phyloP scores from a whole-genome alignment of 2,113 vertebrate species.

The Todiramphus saurophagus region DNA sequence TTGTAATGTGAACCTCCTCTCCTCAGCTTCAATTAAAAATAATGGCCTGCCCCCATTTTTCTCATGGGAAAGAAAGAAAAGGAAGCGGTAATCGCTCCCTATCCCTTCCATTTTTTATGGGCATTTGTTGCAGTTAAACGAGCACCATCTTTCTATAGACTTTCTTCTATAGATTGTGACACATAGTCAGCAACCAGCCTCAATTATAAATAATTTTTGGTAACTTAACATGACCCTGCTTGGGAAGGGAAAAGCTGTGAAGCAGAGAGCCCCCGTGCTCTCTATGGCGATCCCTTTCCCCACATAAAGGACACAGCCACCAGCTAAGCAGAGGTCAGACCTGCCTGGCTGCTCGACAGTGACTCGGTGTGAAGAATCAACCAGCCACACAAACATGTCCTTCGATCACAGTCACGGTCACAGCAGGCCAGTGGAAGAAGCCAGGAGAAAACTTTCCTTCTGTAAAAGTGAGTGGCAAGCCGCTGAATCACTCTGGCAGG shows the following conservation, averaged over 20 bases:
- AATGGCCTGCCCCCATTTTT: background rate
- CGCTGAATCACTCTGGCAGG: constrained; percentile 55
- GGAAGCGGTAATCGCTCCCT: background rate
- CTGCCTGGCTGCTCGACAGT: background rate
- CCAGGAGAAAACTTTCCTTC: constrained; percentile 22
- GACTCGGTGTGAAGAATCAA: background rate
- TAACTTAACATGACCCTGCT: background rate
- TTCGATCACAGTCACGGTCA: background rate
- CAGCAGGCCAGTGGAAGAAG: background rate
- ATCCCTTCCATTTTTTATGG: background rate
- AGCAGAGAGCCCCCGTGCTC: background rate
- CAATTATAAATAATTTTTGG: background rate
- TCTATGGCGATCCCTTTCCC: background rate
- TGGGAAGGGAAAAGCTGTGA: background rate
- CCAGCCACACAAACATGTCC: background rate
- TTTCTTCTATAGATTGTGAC: background rate
- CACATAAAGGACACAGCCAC: background rate
- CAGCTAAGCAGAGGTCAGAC: background rate
- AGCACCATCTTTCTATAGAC: background rate
- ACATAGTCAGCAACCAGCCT: background rate
- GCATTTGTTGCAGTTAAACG: background rate
- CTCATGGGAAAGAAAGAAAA: background rate
- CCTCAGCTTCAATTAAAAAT: background rate
- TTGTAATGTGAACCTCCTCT: background rate
- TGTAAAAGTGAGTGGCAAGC: constrained; percentile 46